phyloP scores from a whole-genome alignment of 1,140 invertebrate genomes.

The Drosophila micromelanica region DNA sequence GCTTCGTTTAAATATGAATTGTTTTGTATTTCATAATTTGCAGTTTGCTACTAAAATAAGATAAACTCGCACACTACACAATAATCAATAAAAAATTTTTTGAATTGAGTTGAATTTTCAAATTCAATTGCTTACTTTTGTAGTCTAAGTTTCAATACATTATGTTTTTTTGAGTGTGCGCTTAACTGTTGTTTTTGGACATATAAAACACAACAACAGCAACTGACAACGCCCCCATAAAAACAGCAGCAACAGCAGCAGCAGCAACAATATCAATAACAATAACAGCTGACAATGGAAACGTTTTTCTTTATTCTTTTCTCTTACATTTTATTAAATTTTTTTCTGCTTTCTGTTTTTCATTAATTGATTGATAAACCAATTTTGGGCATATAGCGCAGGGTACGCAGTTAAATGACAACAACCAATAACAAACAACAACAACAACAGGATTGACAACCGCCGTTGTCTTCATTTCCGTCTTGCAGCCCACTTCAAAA shows the following conservation, averaged over 20 bases:
- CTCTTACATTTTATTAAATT: constrained; percentile 9
- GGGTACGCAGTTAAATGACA: not conserved
- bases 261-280: constrained; percentile 22
- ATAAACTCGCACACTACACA: too few species aligned
- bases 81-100: too few species aligned
- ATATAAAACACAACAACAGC: not conserved
- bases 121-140: too few species aligned
- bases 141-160: too few species aligned
- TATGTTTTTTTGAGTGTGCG: not conserved
- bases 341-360: constrained; percentile 3
- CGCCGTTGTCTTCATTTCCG: constrained; percentile 35
- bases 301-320: constrained; percentile 24
- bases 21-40: too few species aligned
- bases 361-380: constrained; percentile 68
- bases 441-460: not conserved
- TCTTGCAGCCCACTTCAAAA: constrained; percentile 43
- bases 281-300: constrained; percentile 24
- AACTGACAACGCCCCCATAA: constrained; percentile 12
- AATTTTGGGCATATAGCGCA: constrained; percentile 38
- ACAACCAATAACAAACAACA: not conserved
- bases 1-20: too few species aligned
- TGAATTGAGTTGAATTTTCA: too few species aligned
- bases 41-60: too few species aligned
- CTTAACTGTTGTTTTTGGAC: constrained; percentile 29
- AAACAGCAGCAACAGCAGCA: not conserved